Percentiles rank a stretch among this genome's conserved stretches.
Evolutionary conservation across 2,888 invertebrate genomes (phyloP).

Genomic region (Pelosia muscerda): DNA sequence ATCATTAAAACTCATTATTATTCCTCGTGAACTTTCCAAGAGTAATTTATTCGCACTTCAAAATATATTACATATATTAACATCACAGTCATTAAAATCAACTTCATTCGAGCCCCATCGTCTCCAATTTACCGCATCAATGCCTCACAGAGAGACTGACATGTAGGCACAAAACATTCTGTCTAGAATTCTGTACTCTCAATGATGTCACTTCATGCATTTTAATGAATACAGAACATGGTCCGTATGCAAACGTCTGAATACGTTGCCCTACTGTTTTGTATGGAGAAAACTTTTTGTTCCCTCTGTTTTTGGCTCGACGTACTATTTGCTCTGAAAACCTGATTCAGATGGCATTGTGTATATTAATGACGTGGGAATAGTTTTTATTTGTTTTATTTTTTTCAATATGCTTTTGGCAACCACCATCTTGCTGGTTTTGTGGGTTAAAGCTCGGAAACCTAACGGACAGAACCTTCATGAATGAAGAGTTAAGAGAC

Average conservation of each 20-base stretch:
- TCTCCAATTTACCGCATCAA: conserved; percentile 23
- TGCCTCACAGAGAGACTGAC: conserved; percentile 26
- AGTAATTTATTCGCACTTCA: background rate
- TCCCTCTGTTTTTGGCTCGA: conserved; percentile 40
- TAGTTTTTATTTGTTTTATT: background rate
- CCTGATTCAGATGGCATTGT: conserved; percentile 19
- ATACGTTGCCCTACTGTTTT: conserved; percentile 59
- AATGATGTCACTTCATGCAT: conserved; percentile 57
- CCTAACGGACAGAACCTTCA: too few relatives aligned
- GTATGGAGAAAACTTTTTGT: conserved; percentile 49
- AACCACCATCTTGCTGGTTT: background rate
- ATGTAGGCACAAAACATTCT: conserved; percentile 43
- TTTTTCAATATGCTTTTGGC: background rate
- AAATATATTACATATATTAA: background rate
- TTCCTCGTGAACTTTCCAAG: background rate
- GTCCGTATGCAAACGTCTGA: conserved; percentile 66
- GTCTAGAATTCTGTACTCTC: conserved; percentile 38
- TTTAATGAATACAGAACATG: conserved; percentile 74
- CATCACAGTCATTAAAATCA: conserved; percentile 13
- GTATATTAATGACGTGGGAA: conserved; percentile 7
- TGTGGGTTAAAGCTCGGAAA: too few relatives aligned
- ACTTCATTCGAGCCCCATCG: background rate
- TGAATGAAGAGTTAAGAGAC: too few relatives aligned
- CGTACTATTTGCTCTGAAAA: conserved; percentile 21
- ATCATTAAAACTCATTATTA: background rate